Base-by-base conservation (phyloP, 2,888 invertebrate species). In the Drosophila barbarae region DNA sequence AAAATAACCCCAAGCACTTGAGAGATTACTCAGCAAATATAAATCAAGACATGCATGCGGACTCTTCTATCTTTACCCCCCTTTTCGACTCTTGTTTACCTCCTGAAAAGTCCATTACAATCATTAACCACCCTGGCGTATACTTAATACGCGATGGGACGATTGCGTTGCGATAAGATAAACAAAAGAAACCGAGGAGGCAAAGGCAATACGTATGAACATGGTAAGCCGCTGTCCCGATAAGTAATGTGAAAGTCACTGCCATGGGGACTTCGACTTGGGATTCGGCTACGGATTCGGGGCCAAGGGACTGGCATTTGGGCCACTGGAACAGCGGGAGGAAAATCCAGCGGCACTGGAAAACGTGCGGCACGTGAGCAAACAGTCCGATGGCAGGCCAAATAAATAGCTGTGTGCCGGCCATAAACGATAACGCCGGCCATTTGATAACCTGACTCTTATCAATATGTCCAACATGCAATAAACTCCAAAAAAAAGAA, bases 311-410 rank as follows among this genome's bases (percentile, higher is more conserved):
- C 32, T 15, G 38, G 15, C 44, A 23, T 46, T 67, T 15, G 44
- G 50, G 68, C 26, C 57, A 66, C 49, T 53, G 53, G 39, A 47
- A 59, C 15, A 69, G 41, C 12, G 34, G 47, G n/a, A 35, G 61
- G 35, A 39, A 39, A 64, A 46, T 32, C 21, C 12, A 55, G 15
- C 34, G 36, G 30, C 52, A 15, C 12, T 57, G 63, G 53, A 46
- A 58, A 71, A 74, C 72, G 72, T 71, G 77, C 46, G 38, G 53
- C 69, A 77, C 72, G 75, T 64, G 74, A 69, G 49, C 63, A 58
- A 51, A 50, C 28, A 57, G 49, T 47, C 50, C 49, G 55, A 36
- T 55, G 59, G 34, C 60, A 38, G 42, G 18, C 42, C 30, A 50
- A 44, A 69, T 69, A 66, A 72, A 50, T 79, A 38, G 49, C 55